Conservation (phyloP, 1,140 invertebrate genomes). For the Macrobrachium nipponense region DNA sequence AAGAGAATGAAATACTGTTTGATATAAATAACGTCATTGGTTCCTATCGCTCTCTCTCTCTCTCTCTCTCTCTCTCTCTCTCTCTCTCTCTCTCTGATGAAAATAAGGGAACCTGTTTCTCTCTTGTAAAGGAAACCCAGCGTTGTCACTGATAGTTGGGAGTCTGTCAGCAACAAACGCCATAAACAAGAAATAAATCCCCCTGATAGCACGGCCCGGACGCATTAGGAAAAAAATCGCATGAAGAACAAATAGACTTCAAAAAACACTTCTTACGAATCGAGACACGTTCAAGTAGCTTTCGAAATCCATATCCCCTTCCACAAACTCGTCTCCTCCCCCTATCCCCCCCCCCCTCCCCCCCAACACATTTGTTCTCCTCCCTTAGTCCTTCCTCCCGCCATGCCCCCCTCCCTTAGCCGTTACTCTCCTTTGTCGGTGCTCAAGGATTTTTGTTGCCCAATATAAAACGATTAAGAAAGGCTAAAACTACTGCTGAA, state of each 20-base stretch:
- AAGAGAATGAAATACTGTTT: too few species aligned
- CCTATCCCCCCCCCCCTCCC: constrained; percentile 16
- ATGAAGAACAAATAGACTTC: neutral
- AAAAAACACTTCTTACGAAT: neutral
- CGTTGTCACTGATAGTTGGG: too few species aligned
- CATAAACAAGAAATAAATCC: too few species aligned
- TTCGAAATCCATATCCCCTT: neutral
- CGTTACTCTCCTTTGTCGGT: neutral
- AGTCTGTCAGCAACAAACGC: too few species aligned
- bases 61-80: neutral
- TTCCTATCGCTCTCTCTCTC: neutral
- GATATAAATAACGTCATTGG: too few species aligned
- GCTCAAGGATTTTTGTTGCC: too few species aligned
- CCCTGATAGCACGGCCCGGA: too few species aligned
- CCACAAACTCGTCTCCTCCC: neutral
- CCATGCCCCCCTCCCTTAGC: neutral
- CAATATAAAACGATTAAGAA: too few species aligned
- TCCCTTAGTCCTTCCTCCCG: neutral
- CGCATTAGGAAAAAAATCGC: too few species aligned
- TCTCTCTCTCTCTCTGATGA: neutral
- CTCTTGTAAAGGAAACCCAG: too few species aligned
- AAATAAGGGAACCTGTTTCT: too few species aligned
- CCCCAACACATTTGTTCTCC: neutral
- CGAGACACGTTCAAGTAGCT: neutral
- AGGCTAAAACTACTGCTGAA: too few species aligned